phyloP scores from a whole-genome alignment of 2,888 invertebrate genomes.

The Spatulosminthurus flaviceps region DNA sequence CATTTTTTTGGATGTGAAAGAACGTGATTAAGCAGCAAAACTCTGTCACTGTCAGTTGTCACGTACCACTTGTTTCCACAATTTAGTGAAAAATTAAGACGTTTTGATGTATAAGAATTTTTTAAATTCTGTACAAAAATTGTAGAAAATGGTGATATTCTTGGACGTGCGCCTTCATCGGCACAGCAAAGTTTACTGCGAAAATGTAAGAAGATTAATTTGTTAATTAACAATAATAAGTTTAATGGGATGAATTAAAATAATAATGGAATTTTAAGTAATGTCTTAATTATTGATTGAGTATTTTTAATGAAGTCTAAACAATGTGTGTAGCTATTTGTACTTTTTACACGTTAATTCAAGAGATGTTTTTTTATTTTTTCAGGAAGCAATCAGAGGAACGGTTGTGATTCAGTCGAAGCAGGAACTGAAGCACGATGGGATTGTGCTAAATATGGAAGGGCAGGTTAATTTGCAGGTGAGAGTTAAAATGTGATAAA shows the following conservation, averaged over 20 bases:
- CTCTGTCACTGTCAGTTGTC: too few species aligned
- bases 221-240: neutral
- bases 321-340: neutral
- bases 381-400: constrained; percentile 85
- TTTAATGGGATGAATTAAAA: neutral
- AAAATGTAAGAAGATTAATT: constrained; percentile 53
- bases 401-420: constrained; percentile 80
- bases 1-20: too few species aligned
- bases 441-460: constrained; percentile 84
- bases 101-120: too few species aligned
- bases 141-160: constrained; percentile 52
- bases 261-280: too few species aligned
- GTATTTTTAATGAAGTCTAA: neutral
- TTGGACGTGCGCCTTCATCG: constrained; percentile 59
- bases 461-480: constrained; percentile 85
- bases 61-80: too few species aligned
- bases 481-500: neutral
- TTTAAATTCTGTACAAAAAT: too few species aligned
- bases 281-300: neutral
- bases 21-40: too few species aligned
- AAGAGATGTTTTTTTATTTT: neutral
- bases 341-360: neutral
- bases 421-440: constrained; percentile 88
- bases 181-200: constrained; percentile 61
- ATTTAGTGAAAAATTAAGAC: too few species aligned